Conservation (phyloP, 2,113 vertebrate genomes). For the Melanotaenia duboulayi region DNA sequence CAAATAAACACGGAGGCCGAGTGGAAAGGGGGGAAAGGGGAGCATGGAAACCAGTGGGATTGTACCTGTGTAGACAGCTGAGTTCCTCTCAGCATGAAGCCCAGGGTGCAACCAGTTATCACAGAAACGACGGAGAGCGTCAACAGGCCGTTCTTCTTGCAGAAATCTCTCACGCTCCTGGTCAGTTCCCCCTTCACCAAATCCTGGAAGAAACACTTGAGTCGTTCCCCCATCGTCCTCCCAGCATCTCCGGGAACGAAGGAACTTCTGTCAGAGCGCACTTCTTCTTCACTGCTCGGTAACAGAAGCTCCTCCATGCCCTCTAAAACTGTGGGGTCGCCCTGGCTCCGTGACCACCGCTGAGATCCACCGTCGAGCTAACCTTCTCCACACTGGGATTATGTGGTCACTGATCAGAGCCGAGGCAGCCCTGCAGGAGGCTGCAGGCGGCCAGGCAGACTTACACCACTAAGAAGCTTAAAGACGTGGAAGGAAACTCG, state of each 20-base stretch:
- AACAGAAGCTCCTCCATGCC: slow-evolving; percentile 81
- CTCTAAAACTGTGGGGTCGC: neutral
- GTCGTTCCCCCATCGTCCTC: slow-evolving; percentile 31
- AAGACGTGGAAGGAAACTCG: slow-evolving; percentile 40
- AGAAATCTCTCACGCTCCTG: slow-evolving; percentile 55
- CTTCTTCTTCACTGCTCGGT: slow-evolving; percentile 68
- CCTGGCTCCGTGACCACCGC: slow-evolving; percentile 40
- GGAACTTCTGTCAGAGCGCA: slow-evolving; percentile 39
- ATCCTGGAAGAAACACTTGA: slow-evolving; percentile 37
- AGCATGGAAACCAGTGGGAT: neutral
- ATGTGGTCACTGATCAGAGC: slow-evolving; percentile 53
- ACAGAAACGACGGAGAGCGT: slow-evolving; percentile 86
- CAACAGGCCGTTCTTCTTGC: slow-evolving; percentile 84
- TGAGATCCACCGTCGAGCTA: slow-evolving; percentile 27
- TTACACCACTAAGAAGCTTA: slow-evolving; percentile 78
- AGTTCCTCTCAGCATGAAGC: slow-evolving; percentile 84
- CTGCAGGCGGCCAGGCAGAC: slow-evolving; percentile 34
- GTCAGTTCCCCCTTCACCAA: slow-evolving; percentile 5
- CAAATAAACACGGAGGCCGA: too few relatives aligned
- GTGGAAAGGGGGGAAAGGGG: too few relatives aligned
- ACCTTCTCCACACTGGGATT: slow-evolving; percentile 67
- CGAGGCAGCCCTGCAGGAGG: slow-evolving; percentile 19
- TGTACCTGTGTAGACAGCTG: slow-evolving; percentile 87
- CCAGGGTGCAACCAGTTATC: slow-evolving; percentile 84
- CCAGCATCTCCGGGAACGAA: slow-evolving; percentile 22